phyloP scores from a whole-genome alignment of 2,797 vertebrate genomes.

The Bryconaethiops microstoma region DNA sequence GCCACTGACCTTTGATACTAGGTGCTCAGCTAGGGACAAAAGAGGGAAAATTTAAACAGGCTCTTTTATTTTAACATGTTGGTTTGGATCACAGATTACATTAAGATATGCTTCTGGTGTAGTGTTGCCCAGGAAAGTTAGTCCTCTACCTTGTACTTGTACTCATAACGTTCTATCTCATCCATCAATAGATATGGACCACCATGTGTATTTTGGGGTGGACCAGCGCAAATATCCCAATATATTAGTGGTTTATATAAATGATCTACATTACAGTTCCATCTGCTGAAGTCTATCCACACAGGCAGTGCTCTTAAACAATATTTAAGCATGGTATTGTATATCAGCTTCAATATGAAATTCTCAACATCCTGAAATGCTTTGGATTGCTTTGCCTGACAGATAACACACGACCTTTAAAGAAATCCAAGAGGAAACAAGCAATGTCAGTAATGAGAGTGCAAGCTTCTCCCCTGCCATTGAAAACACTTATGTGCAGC shows the following conservation, averaged over 20 bases:
- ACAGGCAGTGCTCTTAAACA: neutral
- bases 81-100: constrained; percentile 16
- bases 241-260: neutral
- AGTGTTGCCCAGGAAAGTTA: neutral
- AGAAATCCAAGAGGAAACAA: constrained; percentile 40
- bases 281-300: neutral
- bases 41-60: constrained; percentile 19
- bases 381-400: constrained; percentile 10
- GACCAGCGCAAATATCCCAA: too few species aligned
- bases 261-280: neutral
- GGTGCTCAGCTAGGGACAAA: neutral
- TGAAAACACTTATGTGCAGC: constrained; percentile 3
- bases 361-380: neutral
- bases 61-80: neutral
- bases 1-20: neutral
- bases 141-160: neutral
- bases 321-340: neutral
- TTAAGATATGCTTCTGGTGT: constrained; percentile 8
- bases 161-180: neutral
- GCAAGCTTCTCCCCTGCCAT: neutral
- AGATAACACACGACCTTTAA: constrained; percentile 36
- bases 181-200: neutral
- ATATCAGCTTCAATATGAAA: neutral
- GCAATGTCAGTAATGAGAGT: constrained; percentile 18
- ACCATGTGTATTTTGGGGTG: neutral